A percentile compares a stretch with the other conserved stretches of the same genome.
Conservation (phyloP, 2,797 vertebrate species). For the Rallus crepitans region DNA sequence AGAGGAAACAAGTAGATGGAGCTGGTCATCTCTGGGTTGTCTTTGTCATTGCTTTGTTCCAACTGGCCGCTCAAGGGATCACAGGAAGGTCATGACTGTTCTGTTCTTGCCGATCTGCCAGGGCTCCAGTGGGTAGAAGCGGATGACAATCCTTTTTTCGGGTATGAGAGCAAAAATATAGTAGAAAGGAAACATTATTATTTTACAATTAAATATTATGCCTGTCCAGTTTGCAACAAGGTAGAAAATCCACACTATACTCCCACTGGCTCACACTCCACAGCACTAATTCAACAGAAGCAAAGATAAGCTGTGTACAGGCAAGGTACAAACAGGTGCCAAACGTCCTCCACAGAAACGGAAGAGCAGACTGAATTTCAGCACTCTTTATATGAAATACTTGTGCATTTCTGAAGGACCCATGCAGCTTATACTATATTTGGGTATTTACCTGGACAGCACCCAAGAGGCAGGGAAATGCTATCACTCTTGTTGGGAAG, state of each 20-base stretch:
- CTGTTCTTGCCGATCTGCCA: conserved; percentile 96
- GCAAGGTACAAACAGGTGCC: background rate
- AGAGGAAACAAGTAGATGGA: background rate
- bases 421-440: background rate
- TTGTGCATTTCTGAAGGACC: background rate
- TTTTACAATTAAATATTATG: background rate
- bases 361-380: background rate
- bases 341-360: background rate
- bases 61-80: background rate
- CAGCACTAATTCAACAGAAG: background rate
- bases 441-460: background rate
- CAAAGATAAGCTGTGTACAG: background rate
- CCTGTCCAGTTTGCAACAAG: background rate
- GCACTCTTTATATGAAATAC: background rate
- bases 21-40: background rate
- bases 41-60: background rate
- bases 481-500: background rate
- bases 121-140: conserved; percentile 87
- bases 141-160: conserved; percentile 85
- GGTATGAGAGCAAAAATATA: background rate
- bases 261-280: background rate
- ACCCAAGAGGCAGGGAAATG: background rate
- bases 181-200: background rate
- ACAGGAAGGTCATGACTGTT: conserved; percentile 93
- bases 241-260: background rate